Evolutionary conservation across 2,888 invertebrate genomes (phyloP), one percentile per base, ranked within the genome.

Genomic region (Archips xylosteana): DNA sequence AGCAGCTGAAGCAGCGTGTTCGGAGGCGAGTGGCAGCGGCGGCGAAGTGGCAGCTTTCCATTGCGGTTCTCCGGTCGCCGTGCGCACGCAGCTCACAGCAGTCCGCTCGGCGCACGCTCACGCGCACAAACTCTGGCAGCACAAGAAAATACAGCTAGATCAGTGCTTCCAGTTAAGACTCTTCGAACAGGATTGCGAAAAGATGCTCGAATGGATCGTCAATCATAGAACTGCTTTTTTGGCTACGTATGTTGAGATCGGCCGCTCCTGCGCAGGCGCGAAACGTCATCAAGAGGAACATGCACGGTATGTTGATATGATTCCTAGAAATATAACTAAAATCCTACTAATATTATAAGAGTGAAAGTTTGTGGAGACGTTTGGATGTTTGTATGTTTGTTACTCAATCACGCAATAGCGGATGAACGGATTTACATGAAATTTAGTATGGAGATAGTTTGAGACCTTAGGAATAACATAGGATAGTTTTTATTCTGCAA

Each of bases 161-260:
- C 99, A 99, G 90, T 99, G 99, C 88, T 98, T 99, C 87, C 99
- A 99, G 89, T 95, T 99, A 81, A 95, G 99, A 66, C 96, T 99
- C 63, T 99, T 99, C 87, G 99, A 99, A 91, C 98, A 98, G 88
- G 99, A 99, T 89, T 99, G 99, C 81, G 98, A 99, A 89, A 99
- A 98, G 97, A 99, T 99, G 98, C 97, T 99, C 87, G 98, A 99
- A 87, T 99, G 99, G 99, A 98, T 99, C 78, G 97, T 98, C 82
- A 98, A 98, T 90, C 99, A 99, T 89, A 96, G 98, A 72, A 99
- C 99, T 86, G 97, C 98, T 76, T 99, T 99, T 94, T 96, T 99
- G 78, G 96, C 98, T 81, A 98, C 98, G 83, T 99, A 99, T 89
- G 99, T 99, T 59, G 99, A 99, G 93, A 99, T 99, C 79, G 99